These are phyloP conservation scores for Hermaeophaga mercurialis DNA, from an alignment of 2,888 invertebrate genomes.

Conservation along the genomic window DNA sequence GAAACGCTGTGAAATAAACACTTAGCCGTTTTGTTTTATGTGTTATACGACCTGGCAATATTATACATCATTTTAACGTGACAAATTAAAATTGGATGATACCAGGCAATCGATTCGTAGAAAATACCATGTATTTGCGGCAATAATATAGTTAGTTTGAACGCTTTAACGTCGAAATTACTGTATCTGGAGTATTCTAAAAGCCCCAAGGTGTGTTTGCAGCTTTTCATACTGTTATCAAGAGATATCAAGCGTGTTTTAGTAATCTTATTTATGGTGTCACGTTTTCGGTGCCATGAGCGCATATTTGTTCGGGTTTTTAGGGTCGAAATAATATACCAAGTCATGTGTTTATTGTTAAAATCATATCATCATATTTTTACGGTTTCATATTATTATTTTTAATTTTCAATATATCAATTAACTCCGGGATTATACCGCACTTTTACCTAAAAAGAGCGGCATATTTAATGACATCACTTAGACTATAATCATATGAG, in stretches of 20 bases:
- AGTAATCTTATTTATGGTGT: not conserved
- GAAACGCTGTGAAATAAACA: not conserved
- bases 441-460: too few species aligned
- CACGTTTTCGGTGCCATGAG: conserved; percentile 14
- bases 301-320: not conserved
- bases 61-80: conserved; percentile 13
- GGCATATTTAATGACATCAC: too few species aligned
- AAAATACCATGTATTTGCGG: not conserved
- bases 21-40: not conserved
- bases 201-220: conserved; percentile 15
- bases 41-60: not conserved
- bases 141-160: not conserved
- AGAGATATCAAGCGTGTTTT: conserved; percentile 10
- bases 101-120: conserved; percentile 6
- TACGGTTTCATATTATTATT: too few species aligned
- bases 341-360: too few species aligned
- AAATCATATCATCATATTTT: too few species aligned
- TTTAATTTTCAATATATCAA: too few species aligned
- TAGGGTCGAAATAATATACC: too few species aligned
- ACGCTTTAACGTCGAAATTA: conserved; percentile 21
- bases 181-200: conserved; percentile 8
- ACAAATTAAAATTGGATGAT: conserved; percentile 12
- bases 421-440: too few species aligned
- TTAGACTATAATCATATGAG: too few species aligned
- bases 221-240: conserved; percentile 9